Base-by-base conservation (phyloP, 2,888 invertebrate genomes). In the Tinea trinotella region DNA sequence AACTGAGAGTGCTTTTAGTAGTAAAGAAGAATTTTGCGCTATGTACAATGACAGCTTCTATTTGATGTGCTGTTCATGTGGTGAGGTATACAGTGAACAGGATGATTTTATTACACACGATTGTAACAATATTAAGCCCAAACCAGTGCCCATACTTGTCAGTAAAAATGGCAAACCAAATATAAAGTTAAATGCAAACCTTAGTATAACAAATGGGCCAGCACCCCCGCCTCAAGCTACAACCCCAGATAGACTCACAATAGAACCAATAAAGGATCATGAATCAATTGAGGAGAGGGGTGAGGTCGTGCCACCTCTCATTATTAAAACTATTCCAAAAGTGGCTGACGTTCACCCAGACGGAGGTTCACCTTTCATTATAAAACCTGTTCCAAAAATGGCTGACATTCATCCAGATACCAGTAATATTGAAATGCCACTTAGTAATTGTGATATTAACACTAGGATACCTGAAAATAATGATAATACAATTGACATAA, bases 1-100 rank as follows among this genome's bases (percentile, higher is more conserved):
- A 53, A 89, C 90, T 62, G 92, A 93, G 64, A 89, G 89, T 58
- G 87, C 88, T 59, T 93, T 90, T 70, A 83, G 89, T 36, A 89
- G 88, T 49, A 89, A 90, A 56, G 90, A 91, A 59, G 91, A 92
- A 58, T 91, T 93, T 67, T 88, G 89, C 59, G 88, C 83, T 65
- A 86, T 87, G 49, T 90, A 90, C 66, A 88, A 87, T 64, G 91
- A 91, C 55, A 90, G 91, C 1, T 89, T 92, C 64, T 93, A 91
- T 74, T 81, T 94, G 58, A 91, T 93, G 84, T 95, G 95, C 69
- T 93, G 94, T 79, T 89, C 88, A 34, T 95, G 94, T 79, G 92
- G 93, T 71, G 90, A 91, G 70, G 90, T 93, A 34, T 94, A 93
- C 73, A 89, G 88, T 59, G 92, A 92, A 67, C 88, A 90, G 62